Conservation (phyloP, 2,888 invertebrate genomes). For the Fragum whitleyi region DNA sequence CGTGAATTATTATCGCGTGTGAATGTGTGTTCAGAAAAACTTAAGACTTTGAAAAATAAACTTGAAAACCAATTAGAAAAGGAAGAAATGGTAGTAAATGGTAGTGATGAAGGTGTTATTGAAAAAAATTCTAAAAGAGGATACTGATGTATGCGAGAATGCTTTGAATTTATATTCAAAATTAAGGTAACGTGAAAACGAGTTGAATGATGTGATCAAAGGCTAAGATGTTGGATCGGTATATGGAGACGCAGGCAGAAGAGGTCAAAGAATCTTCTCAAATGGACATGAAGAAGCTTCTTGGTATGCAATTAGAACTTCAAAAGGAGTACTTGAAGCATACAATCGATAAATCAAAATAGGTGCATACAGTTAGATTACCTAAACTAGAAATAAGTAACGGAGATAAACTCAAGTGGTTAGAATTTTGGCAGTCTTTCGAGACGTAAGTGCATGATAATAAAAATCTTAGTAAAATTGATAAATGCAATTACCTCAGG, state of each 20-base stretch:
- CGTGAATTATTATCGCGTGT: background rate
- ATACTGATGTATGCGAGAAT: background rate
- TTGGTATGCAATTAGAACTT: background rate
- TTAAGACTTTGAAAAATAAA: constrained; percentile 9
- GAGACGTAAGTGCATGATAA: constrained; percentile 43
- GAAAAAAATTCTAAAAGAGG: constrained; percentile 1
- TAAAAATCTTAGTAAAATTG: constrained; percentile 30
- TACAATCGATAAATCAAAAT: constrained; percentile 13
- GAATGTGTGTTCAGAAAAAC: background rate
- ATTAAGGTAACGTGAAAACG: background rate
- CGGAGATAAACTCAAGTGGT: constrained; percentile 34
- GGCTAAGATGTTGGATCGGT: background rate
- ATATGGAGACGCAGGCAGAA: too few relatives aligned
- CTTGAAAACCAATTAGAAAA: constrained; percentile 21
- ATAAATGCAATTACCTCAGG: constrained; percentile 50
- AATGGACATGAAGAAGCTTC: too few relatives aligned
- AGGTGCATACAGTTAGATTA: constrained; percentile 27
- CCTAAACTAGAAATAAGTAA: constrained; percentile 36
- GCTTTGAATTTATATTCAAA: background rate
- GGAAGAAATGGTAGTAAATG: background rate
- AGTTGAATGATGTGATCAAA: background rate
- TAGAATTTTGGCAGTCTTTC: constrained; percentile 47
- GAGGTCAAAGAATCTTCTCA: too few relatives aligned
- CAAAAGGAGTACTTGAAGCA: constrained; percentile 9
- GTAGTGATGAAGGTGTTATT: background rate